Evolutionary conservation across 2,888 invertebrate species (phyloP), one percentile per base, ranked within the genome.

Genomic region (Theretra japonica): DNA sequence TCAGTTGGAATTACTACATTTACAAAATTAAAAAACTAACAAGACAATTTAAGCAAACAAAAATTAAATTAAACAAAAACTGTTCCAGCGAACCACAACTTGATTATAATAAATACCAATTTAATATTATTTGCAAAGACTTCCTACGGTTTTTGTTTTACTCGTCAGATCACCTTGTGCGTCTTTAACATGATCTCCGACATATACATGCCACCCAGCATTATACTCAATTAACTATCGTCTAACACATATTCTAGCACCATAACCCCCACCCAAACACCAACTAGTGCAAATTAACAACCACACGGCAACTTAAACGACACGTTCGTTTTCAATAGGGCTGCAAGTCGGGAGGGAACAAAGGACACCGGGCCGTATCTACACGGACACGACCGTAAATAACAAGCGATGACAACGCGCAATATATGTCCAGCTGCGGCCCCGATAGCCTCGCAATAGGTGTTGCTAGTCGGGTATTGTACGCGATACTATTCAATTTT

Each of bases 311-410:
- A 48, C 65, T 48, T 65, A 48, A 65, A 41, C 65, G 48, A 48
- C 65, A 33, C 65, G 33, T 68, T 48, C 70, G 30, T 58, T 19
- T 65, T 23, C 65, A 65, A 65, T 65, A n/a, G 62, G 50, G 56
- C 65, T 59, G 41, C 59, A 69, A 72, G 50, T 73, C 57, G 73
- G 72, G 65, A 28, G 70, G 58, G 70, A 25, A 76, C 78, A 79
- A 79, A 79, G 80, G 77, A 77, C 80, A 72, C 78, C 72, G 71
- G 48, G 59, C 75, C 74, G 76, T 80, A 77, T 78, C 79, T 76
- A 75, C 72, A 75, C 76, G 80, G 80, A 81, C 80, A 78, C 74
- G 74, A 76, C 80, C 85, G 83, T 87, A 87, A 86, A 86, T 86
- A 86, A 83, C 76, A 72, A 60, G 69, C 77, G 79, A 83, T 86